Evolutionary conservation across 1,140 invertebrate species (phyloP).

Genomic region (Dryas iulia): DNA sequence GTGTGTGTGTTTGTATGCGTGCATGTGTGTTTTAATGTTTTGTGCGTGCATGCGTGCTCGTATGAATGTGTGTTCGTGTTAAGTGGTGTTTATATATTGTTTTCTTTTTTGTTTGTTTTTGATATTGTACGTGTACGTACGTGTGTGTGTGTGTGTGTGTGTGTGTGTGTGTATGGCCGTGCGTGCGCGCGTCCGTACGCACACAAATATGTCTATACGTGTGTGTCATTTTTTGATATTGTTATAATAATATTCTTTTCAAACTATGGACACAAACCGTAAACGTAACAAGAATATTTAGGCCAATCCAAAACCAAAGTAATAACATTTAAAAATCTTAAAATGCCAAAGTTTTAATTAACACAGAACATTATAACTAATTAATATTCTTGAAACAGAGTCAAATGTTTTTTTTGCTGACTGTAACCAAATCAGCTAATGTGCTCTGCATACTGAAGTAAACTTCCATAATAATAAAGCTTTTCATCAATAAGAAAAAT

Average conservation of each 20-base stretch:
- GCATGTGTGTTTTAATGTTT: no score
- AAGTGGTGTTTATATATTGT: neutral
- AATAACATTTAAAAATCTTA: neutral
- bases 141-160: no score
- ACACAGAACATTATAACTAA: neutral
- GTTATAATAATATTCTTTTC: no score
- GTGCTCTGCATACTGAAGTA: conserved; percentile 23
- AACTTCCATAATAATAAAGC: conserved; percentile 24
- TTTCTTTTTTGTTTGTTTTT: no score
- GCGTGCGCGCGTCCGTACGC: no score
- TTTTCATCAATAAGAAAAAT: conserved; percentile 25
- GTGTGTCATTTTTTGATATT: no score
- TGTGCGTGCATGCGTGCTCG: no score
- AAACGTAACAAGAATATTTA: neutral
- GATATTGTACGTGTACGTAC: no score
- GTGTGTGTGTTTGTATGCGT: no score
- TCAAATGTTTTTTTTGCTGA: neutral
- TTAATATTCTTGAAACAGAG: neutral
- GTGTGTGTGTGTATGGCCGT: no score
- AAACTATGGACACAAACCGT: neutral
- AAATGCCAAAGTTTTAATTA: neutral
- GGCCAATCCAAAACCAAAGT: neutral
- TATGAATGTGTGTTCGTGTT: no score
- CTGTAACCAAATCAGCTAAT: conserved; percentile 15
- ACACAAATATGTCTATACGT: no score